Evolutionary conservation across 2,113 vertebrate genomes (phyloP), one percentile per base, ranked within the genome.

Genomic region (Bombycilla garrulus): DNA sequence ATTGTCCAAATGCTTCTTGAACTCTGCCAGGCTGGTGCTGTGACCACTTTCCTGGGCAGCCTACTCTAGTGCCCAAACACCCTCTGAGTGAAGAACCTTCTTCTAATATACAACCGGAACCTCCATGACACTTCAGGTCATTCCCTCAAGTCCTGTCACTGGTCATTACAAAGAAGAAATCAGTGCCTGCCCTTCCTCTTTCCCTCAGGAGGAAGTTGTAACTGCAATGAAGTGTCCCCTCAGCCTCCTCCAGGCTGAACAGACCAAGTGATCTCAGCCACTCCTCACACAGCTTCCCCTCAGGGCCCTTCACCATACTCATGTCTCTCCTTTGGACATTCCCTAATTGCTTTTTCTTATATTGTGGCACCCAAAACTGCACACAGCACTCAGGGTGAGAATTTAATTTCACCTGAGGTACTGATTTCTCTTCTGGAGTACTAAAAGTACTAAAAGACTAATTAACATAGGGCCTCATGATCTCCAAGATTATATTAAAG

Each of bases 261-360:
- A 81, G 28, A 45, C 15, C 23, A 45, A 73, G 7, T 28, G 31
- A 1, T 33, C 33, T 28, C 44, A 81, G 33, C 2, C 6, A 4
- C 44, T 36, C 23, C 44, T 65, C 26, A 20, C 1, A 36, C 0
- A 0, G 26, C 51, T 51, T 81, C 31, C 2, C 36, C 36, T 57
- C 33, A 36, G 26, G 31, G 44, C 12, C 36, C 12, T 66, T 38
- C 51, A 45, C 15, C 26, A 28, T 33, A 4, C 16, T 58, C 17
- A 20, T 10, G 5, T 15, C 51, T 36, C 47, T 66, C 6, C 67
- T 38, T 12, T 29, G 23, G 19, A 66, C 1, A 5, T 15, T 38
- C 23, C 15, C 4, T 8, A 51, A 51, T 8, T 45, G 33, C 33
- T 38, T 53, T 38, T 66, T 21, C 16, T 40, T 60, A n/a, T 10